Evolutionary conservation across 2,888 invertebrate species (phyloP), one percentile per base, ranked within the genome.

Genomic region (Amblyteles armatorius): DNA sequence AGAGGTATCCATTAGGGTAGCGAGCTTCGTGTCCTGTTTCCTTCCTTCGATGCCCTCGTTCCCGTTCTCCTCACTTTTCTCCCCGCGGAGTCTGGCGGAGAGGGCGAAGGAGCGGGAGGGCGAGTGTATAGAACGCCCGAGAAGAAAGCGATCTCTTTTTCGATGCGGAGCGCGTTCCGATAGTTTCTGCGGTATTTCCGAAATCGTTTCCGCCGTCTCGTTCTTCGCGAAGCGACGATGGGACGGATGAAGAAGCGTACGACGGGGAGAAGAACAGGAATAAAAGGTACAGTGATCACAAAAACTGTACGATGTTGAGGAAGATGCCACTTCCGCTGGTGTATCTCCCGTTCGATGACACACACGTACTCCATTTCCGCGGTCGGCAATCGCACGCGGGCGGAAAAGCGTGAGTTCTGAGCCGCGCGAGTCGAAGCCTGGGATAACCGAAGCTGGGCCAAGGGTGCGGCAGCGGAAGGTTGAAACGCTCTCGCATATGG

Each of bases 401-500:
- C 40, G 52, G 55, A 82, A 76, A 22, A 50, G 69, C 50, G 26
- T n/a, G 36, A 63, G 40, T 40, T 33, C 55, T 19, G 40, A 65
- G 74, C 16, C 65, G 60, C 40, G 29, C 55, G 57, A 52, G 22
- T 44, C 68, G 82, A 73, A 33, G 72, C 44, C 44, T 44, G 73
- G 33, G 63, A 60, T 55, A 74, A 68, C 55, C 48, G 29, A 2
- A 19, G 68, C 48, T 22, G 57, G 67, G 60, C 57, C n/a, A 67
- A 72, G 67, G 16, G 63, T 48, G 68, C 78, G 74, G 69, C 71
- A 69, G 48, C 57, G 22, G 44, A 63, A 13, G 57, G 63, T 79
- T 50, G 50, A 50, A 69, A 50, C 78, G 79, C 82, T 78, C 40
- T 81, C 79, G 90, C 92, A 90, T 90, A 92, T 89, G 91, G 90